phyloP scores from a whole-genome alignment of 2,888 invertebrate species.

The Aphidius colemani region DNA sequence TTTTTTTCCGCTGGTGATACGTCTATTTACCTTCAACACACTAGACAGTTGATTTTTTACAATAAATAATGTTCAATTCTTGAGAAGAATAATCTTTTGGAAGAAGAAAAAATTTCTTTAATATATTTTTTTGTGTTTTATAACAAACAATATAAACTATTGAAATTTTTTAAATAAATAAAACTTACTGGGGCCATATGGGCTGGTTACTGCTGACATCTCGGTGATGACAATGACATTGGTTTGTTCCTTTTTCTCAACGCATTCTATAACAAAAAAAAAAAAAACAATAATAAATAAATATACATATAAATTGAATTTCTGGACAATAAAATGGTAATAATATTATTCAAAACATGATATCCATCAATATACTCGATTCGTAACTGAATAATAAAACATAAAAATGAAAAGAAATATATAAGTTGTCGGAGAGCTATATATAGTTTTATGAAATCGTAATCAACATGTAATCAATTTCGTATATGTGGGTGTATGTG shows the following conservation, averaged over 20 bases:
- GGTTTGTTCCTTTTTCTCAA: constrained; percentile 45
- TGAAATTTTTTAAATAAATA: not conserved
- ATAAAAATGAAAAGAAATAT: constrained; percentile 11
- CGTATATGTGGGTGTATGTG: too few relatives aligned
- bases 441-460: constrained; percentile 10
- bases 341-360: constrained; percentile 16
- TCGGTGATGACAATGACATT: constrained; percentile 44
- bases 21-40: too few relatives aligned
- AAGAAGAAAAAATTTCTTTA: not conserved
- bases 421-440: constrained; percentile 3
- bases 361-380: constrained; percentile 15
- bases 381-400: constrained; percentile 17
- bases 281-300: not conserved
- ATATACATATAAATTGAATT: not conserved
- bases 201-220: constrained; percentile 60
- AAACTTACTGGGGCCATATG: constrained; percentile 59
- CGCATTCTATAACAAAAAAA: constrained; percentile 53
- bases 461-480: not conserved
- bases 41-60: constrained; percentile 3
- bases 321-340: not conserved
- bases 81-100: too few relatives aligned
- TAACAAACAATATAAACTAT: too few relatives aligned
- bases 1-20: too few relatives aligned
- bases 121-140: not conserved
- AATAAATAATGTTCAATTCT: too few relatives aligned